Base-by-base conservation (phyloP, 2,113 vertebrate species). In the Crotalus horridus region DNA sequence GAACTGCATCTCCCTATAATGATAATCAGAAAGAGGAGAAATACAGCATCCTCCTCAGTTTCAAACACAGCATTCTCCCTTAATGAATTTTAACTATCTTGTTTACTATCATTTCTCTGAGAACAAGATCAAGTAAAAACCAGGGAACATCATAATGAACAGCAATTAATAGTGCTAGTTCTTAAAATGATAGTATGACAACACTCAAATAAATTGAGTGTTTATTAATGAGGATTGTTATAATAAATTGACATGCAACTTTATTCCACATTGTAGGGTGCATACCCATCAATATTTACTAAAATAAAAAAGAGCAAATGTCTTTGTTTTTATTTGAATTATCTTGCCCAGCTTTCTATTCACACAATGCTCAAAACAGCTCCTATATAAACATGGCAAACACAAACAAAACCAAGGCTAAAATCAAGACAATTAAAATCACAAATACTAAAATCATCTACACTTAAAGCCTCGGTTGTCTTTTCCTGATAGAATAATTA, bases 241-340 rank as follows among this genome's bases (percentile, higher is more conserved):
- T 1, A 9, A 59, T 89, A n/a, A 90, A 93, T 89, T 92, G 33
- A 58, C 6, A 12, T 0, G 92, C 6, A 94, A 58, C 33, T 81
- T 95, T 54, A 58, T 53, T 94, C 56, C 89, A 81, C 39, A 39
- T 94, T 81, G 90, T 54, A 46, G 93, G 64, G 92, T 12, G 33
- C 0, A 91, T 39, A 48, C 3, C 10, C 3, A 48, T 43, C 17
- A 10, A 17, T 93, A 48, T 90, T 13, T 91, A 94, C 64, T 93
- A 11, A n/a, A 94, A 94, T 29, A 85, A 88, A 93, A 91, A 17
- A 39, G 91, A 94, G 94, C 93, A 94, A 58, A 94, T 92, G 94
- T 69, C 89, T 81, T 81, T 43, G 74, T 21, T 81, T 81, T 81
- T 43, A 81, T 43, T 81, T 43, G 33, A 43, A 81, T 81, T 81